Evolutionary conservation across 2,113 vertebrate species (phyloP).

Genomic region (Corvus moneduloides): DNA sequence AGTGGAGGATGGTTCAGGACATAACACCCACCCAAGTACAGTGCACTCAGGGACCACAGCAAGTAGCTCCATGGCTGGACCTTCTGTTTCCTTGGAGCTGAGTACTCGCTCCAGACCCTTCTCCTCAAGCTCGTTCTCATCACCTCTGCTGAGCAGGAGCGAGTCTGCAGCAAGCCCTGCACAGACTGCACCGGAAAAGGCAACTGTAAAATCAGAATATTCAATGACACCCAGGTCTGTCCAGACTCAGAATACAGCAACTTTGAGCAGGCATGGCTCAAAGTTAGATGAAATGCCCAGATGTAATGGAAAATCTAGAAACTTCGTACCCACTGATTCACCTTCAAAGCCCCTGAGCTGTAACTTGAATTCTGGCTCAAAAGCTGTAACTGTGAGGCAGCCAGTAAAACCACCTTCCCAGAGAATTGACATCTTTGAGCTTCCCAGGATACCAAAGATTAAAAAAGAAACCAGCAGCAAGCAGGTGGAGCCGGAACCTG

Average conservation of each 20-base stretch:
- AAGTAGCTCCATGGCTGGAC: background rate
- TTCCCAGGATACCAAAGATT: constrained; percentile 95
- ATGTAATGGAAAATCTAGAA: constrained; percentile 40
- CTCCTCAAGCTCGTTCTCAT: background rate
- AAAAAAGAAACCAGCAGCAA: constrained; percentile 71
- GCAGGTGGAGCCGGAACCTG: background rate
- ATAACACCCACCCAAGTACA: background rate
- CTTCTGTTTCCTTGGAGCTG: constrained; percentile 25
- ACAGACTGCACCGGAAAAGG: background rate
- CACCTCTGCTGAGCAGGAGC: background rate
- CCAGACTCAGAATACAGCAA: constrained; percentile 16
- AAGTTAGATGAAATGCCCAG: background rate
- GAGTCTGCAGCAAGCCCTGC: constrained; percentile 27
- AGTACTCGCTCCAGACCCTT: background rate
- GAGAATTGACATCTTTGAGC: constrained; percentile 81
- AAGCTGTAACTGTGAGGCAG: constrained; percentile 50
- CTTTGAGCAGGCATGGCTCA: background rate
- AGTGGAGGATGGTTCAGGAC: constrained; percentile 42
- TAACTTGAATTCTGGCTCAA: constrained; percentile 27
- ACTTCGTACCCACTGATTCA: background rate
- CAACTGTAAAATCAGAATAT: constrained; percentile 51
- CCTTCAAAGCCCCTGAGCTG: background rate
- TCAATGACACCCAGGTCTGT: constrained; percentile 49
- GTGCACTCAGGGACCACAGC: constrained; percentile 47
- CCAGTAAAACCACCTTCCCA: constrained; percentile 72